Conservation (phyloP, 2,888 invertebrate species). For the Tortrix viridana region DNA sequence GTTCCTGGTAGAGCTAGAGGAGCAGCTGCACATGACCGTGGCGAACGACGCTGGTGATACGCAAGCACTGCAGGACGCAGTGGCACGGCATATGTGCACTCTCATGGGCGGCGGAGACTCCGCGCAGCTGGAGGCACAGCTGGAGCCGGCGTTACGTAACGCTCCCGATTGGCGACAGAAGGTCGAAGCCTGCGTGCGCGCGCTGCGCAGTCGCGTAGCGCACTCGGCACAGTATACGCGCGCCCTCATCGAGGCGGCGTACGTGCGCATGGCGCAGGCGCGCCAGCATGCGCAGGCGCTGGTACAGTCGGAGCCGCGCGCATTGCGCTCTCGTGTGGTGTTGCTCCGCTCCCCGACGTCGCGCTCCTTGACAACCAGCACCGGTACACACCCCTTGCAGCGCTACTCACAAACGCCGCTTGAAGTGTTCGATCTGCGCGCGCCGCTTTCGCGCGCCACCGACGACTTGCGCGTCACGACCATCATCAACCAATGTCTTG, state of each 20-base stretch:
- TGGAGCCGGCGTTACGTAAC: constrained; percentile 44
- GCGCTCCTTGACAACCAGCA: constrained; percentile 1
- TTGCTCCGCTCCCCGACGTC: constrained; percentile 44
- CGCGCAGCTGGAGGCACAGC: too few species aligned
- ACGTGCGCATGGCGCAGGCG: constrained; percentile 47
- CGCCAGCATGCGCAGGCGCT: constrained; percentile 40
- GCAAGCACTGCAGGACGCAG: constrained; percentile 48
- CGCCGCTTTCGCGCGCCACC: constrained; percentile 45
- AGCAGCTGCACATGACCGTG: constrained; percentile 44
- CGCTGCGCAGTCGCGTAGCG: constrained; percentile 48
- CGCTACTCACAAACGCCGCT: constrained; percentile 49
- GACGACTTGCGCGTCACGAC: constrained; percentile 51
- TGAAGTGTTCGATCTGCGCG: constrained; percentile 47
- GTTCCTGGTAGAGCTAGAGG: constrained; percentile 47
- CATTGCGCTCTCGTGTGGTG: constrained; percentile 52
- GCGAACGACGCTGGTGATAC: constrained; percentile 28
- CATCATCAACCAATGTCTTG: constrained; percentile 56
- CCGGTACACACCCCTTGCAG: constrained; percentile 40
- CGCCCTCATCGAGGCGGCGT: constrained; percentile 51
- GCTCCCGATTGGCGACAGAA: constrained; percentile 24
- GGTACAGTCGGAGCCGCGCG: constrained; percentile 25
- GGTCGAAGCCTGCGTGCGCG: constrained; percentile 45
- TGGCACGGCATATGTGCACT: constrained; percentile 57
- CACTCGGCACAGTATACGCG: constrained; percentile 57
- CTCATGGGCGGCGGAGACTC: constrained; percentile 47